Base-by-base conservation (phyloP, 2,113 vertebrate species). In the Podarcis raffonei region DNA sequence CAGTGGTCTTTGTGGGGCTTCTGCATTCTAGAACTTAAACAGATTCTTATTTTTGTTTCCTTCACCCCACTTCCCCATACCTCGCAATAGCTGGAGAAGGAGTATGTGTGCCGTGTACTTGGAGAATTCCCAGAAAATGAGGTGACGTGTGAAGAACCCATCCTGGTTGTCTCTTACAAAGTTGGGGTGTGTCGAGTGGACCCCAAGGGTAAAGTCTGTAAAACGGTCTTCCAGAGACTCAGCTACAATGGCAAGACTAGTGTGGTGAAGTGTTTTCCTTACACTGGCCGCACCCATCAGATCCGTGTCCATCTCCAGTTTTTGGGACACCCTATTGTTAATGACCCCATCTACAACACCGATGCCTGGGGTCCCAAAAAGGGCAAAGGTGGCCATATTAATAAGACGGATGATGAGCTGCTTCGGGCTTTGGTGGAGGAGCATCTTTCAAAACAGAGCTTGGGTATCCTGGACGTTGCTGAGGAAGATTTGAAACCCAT, bases 251-350 rank as follows among this genome's bases (percentile, higher is more conserved):
- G 99, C 3, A 96, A 48, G 87, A 98, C 91, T 78, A 99, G 99
- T 1, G 98, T 99, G 27, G 98, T 99, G 5, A 97, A 91, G 35
- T 99, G 99, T 88, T 95, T 96, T 4, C 99, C 99, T 0, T 97
- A 97, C 2, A 99, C 99, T 0, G 99, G 99, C 30, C 98, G 99
- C 53, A 99, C 98, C 0, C 99, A 99, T 95, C 99, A 99, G 96
- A 99, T 99, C 92, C 98, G 99, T 1, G 99, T 99, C 16, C 99
- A 99, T 88, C 96, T 99, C 81, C 99, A 99, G 95, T 99, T 97
- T 88, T 91, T 99, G 93, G 99, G 99, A 0, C 97, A 99, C 84
- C 99, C 99, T 30, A 99, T 99, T 9, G 87, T 99, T 88, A 99
- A 98, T 0, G 99, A 99, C 76, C 99, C 99, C n/a, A 98, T 99